Evolutionary conservation across 2,113 vertebrate genomes (phyloP), one percentile per base, ranked within the genome.

Genomic region (Seriola aureovittata): DNA sequence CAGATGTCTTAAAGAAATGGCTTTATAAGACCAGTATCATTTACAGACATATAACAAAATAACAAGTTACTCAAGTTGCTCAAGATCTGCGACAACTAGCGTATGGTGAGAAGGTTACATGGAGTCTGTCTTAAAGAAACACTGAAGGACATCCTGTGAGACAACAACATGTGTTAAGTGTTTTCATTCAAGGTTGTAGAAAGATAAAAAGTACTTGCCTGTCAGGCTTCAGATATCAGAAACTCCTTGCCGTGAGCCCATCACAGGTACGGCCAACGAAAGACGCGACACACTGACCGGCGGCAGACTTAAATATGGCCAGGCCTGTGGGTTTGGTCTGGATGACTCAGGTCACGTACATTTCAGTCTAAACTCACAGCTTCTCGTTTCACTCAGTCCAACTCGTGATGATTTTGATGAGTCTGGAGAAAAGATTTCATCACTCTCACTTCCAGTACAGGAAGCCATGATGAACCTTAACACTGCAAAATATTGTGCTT

Each of bases 121-220:
- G 5, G 5, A 38, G 5, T 54, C 34, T 55, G 25, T 38, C 12
- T 36, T 32, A 44, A 29, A 60, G 34, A 76, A 32, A 34, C 54
- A 21, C 4, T 48, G 17, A 70, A 57, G 65, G 11, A 19, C 21
- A 21, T 60, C 42, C 19, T 78, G 25, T 25, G 16, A 29, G 23
- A 75, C 44, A 40, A 48, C 13, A 25, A 29, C 25, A 65, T 5
- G 13, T 46, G 40, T 8, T 7, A 50, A 29, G 5, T 63, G 11
- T 71, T 69, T 54, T 40, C 2, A 46, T 68, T 74, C 14, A 34
- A 66, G 17, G 3, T 32, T 23, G 8, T 0, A 50, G 10, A 73
- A 65, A 74, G 16, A 69, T 10, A 25, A 46, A 67, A 65, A 19
- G 29, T 81, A 84, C 84, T 89, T 19, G 29, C 81, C 73, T 84